These are phyloP conservation scores for Barnardius zonarius DNA, from an alignment of 2,113 vertebrate genomes.

Conservation along the genomic window DNA sequence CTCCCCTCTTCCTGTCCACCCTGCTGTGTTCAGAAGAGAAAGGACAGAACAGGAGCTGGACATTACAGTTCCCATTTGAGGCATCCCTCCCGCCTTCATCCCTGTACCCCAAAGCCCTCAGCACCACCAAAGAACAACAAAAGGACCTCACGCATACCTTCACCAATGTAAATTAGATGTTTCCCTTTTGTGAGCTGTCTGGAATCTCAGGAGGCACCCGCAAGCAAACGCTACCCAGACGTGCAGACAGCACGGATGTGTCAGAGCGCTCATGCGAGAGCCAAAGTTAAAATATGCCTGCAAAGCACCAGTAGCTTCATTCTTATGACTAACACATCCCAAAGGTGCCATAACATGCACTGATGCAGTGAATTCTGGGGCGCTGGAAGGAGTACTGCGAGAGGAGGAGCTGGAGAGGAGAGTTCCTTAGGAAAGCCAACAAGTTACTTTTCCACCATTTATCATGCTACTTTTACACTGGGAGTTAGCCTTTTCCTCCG, in stretches of 20 bases:
- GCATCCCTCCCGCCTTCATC: not conserved
- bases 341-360: slow-evolving; percentile 57
- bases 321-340: slow-evolving; percentile 51
- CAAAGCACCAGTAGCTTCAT: slow-evolving; percentile 56
- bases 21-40: not conserved
- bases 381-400: slow-evolving; percentile 14
- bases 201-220: not conserved
- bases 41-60: not conserved
- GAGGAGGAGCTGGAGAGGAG: slow-evolving; percentile 24
- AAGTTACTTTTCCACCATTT: slow-evolving; percentile 47
- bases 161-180: not conserved
- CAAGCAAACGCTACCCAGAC: not conserved
- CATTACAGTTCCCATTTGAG: accelerated
- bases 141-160: not conserved
- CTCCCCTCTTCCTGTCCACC: not conserved
- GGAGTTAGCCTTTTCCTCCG: not conserved
- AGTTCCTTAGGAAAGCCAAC: slow-evolving; percentile 25
- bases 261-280: slow-evolving; percentile 21
- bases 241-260: slow-evolving; percentile 2
- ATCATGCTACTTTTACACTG: not conserved
- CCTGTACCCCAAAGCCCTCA: not conserved
- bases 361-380: slow-evolving; percentile 55
- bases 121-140: not conserved
- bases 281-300: slow-evolving; percentile 25
- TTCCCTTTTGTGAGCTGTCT: not conserved